Base-by-base conservation (phyloP, 1,140 invertebrate genomes). In the Mesaphorura yosii region DNA sequence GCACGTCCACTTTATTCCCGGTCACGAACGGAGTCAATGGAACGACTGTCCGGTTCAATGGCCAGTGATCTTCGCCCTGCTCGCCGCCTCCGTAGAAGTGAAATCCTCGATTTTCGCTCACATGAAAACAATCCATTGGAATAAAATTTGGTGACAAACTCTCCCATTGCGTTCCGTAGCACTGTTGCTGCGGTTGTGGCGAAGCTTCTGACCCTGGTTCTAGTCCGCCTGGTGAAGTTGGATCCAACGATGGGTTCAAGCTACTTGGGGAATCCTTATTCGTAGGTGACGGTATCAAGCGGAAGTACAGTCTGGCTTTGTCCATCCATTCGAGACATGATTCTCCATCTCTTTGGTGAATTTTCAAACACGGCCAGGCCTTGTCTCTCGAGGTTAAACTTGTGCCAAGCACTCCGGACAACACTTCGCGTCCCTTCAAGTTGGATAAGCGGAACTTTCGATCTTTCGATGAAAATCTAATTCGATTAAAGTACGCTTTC, bases 151-250 rank as follows among this genome's bases (percentile, higher is more conserved):
- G 70, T 1, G 86, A 67, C 19, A 70, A 53, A 22, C 84, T 79
- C 64, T 85, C 75, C 88, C 88, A 92, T n/a, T 80, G 76, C 0
- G 90, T 68, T 19, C 80, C 78, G 61, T 90, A 90, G 63, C 88
- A 92, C 7, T 81, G 76, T n/a, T n/a, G n/a, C n/a, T n/a, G n/a
- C n/a, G n/a, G n/a, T n/a, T n/a, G n/a, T n/a, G n/a, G 20, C 63
- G n/a, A n/a, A 20, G 12, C 12, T 3, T 7, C 15, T 44, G 31
- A 15, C 3, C 25, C 20, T n/a, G n/a, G n/a, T n/a, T n/a, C n/a
- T n/a, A n/a, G n/a, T 7, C 46, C 15, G 20, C 22, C 31, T 27
- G 25, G 22, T 4, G 5, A 17, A 15, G 27, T 39, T 25, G 19
- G 27, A 27, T 41, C 15, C 26, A 39, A 3, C 31, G 31, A 10